Percentiles rank a stretch among this genome's conserved stretches.
Evolutionary conservation across 1,140 invertebrate species (phyloP).

Genomic region (Penaeus vannamei): DNA sequence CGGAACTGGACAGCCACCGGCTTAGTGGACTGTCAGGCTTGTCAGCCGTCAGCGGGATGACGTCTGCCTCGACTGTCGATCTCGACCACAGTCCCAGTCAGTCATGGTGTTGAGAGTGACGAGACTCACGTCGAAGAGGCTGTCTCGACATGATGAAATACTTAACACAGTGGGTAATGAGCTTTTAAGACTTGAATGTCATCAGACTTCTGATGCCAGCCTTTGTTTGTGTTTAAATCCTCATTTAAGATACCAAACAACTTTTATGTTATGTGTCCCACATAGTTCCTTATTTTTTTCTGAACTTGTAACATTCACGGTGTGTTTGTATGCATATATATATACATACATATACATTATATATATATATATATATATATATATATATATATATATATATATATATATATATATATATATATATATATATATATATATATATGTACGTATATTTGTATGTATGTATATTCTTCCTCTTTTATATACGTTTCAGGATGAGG

Average conservation of each 20-base stretch:
- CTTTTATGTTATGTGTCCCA: no score
- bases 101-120: slow-evolving; percentile 69
- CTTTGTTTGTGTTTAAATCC: no score
- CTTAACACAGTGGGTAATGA: background rate
- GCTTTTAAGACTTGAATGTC: background rate
- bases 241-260: no score
- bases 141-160: background rate
- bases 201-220: no score
- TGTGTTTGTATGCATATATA: no score
- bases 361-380: slow-evolving; percentile 17
- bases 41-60: slow-evolving; percentile 60
- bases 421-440: background rate
- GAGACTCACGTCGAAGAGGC: no score
- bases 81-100: slow-evolving; percentile 53
- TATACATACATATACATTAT: background rate
- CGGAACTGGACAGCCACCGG: slow-evolving; percentile 45
- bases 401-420: background rate
- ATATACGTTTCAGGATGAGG: no score
- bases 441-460: background rate
- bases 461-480: background rate
- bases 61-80: slow-evolving; percentile 51
- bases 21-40: slow-evolving; percentile 57
- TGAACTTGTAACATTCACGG: no score
- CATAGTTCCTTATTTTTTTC: no score
- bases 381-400: slow-evolving; percentile 16